phyloP scores from a whole-genome alignment of 2,113 vertebrate species.

The Xenus cinereus region DNA sequence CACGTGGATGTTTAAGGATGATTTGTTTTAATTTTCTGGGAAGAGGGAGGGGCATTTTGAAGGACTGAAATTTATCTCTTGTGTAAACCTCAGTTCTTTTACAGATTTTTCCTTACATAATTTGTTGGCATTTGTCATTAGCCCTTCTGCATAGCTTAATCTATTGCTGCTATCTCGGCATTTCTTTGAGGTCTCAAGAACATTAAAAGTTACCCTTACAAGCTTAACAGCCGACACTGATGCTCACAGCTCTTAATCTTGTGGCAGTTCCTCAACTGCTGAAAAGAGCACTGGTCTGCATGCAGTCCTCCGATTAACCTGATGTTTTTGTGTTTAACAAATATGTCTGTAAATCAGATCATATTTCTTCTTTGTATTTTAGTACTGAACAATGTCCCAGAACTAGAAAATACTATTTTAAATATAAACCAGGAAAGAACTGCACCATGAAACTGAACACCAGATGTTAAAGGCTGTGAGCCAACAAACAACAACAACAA shows the following conservation, averaged over 20 bases:
- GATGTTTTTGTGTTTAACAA: neutral
- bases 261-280: neutral
- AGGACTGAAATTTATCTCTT: neutral
- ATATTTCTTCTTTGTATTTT: conserved; percentile 1
- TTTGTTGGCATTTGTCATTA: neutral
- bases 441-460: conserved; percentile 24
- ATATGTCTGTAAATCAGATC: neutral
- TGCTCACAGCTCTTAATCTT: neutral
- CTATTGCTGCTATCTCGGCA: neutral
- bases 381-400: neutral
- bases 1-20: neutral
- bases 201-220: neutral
- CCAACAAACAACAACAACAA: conserved; percentile 26
- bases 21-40: neutral
- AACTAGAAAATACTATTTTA: conserved; percentile 27
- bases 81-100: neutral
- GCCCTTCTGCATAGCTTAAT: neutral
- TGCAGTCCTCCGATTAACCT: neutral
- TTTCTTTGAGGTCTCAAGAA: neutral
- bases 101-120: neutral
- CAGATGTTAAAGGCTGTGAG: conserved; percentile 37
- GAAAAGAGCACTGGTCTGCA: neutral
- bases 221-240: neutral
- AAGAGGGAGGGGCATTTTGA: neutral
- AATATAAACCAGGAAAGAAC: conserved; percentile 47